phyloP scores from a whole-genome alignment of 2,113 vertebrate genomes.

The Chloebia gouldiae region DNA sequence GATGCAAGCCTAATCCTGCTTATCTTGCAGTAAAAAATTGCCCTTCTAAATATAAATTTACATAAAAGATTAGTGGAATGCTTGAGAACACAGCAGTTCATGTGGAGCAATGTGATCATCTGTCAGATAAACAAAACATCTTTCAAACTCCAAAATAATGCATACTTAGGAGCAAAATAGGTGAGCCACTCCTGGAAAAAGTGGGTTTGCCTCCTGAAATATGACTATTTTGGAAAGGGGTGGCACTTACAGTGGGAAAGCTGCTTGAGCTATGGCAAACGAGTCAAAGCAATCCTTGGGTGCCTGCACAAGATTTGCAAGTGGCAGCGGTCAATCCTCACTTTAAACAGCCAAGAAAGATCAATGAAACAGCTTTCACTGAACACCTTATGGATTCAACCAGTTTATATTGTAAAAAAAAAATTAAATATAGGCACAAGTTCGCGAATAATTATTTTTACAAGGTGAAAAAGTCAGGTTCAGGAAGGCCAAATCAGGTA shows the following conservation, averaged over 20 bases:
- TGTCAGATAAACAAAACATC: neutral
- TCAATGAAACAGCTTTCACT: neutral
- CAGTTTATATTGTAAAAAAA: neutral
- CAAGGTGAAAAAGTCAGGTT: neutral
- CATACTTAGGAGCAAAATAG: neutral
- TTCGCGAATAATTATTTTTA: neutral
- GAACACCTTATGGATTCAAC: neutral
- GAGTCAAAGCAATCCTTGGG: neutral
- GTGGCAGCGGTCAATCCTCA: neutral
- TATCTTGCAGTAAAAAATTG: neutral
- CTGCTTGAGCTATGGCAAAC: neutral
- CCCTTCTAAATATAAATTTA: neutral
- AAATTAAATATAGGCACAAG: neutral
- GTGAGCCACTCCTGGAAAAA: neutral
- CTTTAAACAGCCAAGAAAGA: neutral
- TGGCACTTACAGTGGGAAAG: neutral
- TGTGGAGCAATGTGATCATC: neutral
- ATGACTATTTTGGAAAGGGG: neutral
- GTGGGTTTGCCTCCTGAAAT: neutral
- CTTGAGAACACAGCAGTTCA: neutral
- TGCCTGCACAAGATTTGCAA: neutral
- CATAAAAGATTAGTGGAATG: neutral
- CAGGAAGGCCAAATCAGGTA: neutral
- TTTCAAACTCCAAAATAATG: neutral
- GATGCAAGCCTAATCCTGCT: neutral